Evolutionary conservation across 2,113 vertebrate genomes (phyloP), one percentile per base, ranked within the genome.

Genomic region (Cavia porcellus): DNA sequence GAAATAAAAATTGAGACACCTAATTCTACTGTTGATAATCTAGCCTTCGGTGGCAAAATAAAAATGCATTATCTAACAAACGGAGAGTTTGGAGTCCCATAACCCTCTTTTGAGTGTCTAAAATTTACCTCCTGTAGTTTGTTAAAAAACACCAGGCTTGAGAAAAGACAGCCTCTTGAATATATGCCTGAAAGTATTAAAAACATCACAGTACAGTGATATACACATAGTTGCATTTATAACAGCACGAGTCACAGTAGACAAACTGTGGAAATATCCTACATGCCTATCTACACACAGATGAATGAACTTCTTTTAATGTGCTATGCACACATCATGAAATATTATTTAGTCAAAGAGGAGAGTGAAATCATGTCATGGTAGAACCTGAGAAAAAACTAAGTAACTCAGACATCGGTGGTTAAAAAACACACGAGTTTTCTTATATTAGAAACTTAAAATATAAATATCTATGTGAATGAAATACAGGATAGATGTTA

Each of bases 1-100:
- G 9, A 81, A 68, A 7, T 57, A 77, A 75, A 89, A 86, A 62
- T 61, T 68, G 11, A 10, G 4, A 22, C 3, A 4, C 8, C 3
- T 66, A 30, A 35, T 4, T 5, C 3, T 3, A 42, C 22, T 2
- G 0, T 45, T 90, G n/a, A 88, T 90, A 59, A 59, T 38, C 50
- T 0, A 19, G 2, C 0, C 62, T 32, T 22, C 55, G 9, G 2
- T 82, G 11, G 32, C 4, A 19, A 12, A 52, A 47, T 14, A 30
- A 17, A 80, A 57, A 85, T 42, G 42, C 0, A 57, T 1, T 45
- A 38, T 66, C 22, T 47, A 24, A 57, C 4, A 74, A 59, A 68
- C 15, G 50, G 12, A 50, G 15, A 7, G 7, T 28, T 11, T 4
- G 24, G 32, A 10, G 14, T 64, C 17, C 9, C 5, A 19, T 5